Percentiles rank a stretch among this genome's conserved stretches.
Evolutionary conservation across 2,797 vertebrate genomes (phyloP).

Genomic region (Urosaurus nigricauda): DNA sequence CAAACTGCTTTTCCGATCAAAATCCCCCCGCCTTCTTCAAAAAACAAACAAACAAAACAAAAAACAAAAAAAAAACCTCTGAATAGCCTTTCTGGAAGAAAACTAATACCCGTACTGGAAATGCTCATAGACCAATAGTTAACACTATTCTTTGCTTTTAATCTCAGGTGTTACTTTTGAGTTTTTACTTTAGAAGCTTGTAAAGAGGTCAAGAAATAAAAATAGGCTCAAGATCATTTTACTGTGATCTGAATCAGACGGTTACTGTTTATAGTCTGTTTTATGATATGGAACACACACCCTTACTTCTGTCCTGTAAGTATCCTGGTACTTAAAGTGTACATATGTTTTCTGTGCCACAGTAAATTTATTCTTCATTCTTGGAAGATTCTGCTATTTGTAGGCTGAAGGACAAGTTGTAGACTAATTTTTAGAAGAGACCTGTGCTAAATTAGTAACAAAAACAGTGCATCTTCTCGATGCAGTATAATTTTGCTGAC

Average conservation of each 20-base stretch:
- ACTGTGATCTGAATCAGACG: not conserved
- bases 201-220: not conserved
- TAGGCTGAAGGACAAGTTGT: not conserved
- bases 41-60: too few relatives aligned
- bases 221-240: not conserved
- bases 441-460: not conserved
- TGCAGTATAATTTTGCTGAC: constrained; percentile 10
- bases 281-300: not conserved
- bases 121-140: not conserved
- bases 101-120: not conserved
- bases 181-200: not conserved
- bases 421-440: constrained; percentile 8
- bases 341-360: not conserved
- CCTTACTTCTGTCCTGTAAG: constrained; percentile 5
- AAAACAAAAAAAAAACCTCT: too few relatives aligned
- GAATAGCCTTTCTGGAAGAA: too few relatives aligned
- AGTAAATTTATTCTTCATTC: not conserved
- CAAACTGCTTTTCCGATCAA: not conserved
- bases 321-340: not conserved
- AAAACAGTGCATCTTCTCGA: not conserved
- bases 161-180: not conserved
- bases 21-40: not conserved
- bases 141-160: not conserved
- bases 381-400: not conserved
- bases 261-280: not conserved